Evolutionary conservation across 2,888 invertebrate species (phyloP), one percentile per base, ranked within the genome.

Genomic region (Xestia xanthographa): DNA sequence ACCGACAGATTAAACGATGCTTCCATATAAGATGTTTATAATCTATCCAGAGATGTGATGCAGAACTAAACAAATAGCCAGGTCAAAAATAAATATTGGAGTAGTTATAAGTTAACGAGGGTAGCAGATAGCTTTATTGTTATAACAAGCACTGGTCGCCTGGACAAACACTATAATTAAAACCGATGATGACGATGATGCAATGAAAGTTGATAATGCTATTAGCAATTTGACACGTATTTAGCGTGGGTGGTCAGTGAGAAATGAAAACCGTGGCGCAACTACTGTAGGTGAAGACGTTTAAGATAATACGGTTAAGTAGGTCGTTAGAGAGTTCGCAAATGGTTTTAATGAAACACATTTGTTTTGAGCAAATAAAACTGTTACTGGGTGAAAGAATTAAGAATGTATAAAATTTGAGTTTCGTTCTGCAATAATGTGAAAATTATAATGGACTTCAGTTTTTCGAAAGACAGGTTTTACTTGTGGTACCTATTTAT

Each of bases 161-260:
- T 91, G 92, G 91, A 92, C 93, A 94, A 94, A 93, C 92, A 92
- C 86, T 91, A 89, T 93, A 93, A 94, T 93, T 93, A 91, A 91
- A 90, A 90, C 86, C 88, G 91, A 92, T 91, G 92, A 89, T 88
- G 86, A 87, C 86, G 92, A 93, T 95, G 95, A 95, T 94, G 95
- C 94, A 95, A 96, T 88, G 94, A 95, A 95, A 95, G 95, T 94
- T 95, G 95, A 95, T 96, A 95, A 95, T 93, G 92, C 92, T 93
- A 93, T 94, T 94, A 94, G 93, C 94, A 92, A 94, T 94, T 94
- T 94, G 94, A 95, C 95, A 96, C 95, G 95, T 95, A 92, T 91
- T 92, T 90, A 92, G 92, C 91, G 95, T 95, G 94, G 95, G 95
- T 93, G 94, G 94, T 86, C 92, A 91, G 91, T 83, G 90, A 91